Conservation (phyloP, 2,888 invertebrate species). For the Eupithecia subfuscata region DNA sequence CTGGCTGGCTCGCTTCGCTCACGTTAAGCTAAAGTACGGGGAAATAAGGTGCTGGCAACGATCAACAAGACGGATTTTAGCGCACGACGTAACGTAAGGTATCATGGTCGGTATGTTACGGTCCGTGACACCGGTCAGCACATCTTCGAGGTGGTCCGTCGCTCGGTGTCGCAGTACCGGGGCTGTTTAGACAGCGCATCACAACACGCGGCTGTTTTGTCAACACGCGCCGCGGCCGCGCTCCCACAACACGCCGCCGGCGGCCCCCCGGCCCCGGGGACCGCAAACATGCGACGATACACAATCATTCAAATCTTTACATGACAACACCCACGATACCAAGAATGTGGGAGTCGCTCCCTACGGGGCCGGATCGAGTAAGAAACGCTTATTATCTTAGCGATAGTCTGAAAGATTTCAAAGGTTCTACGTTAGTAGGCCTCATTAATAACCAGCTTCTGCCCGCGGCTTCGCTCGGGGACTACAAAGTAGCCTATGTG, state of each 20-base stretch:
- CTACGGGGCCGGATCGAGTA: background rate
- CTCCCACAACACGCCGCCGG: constrained; percentile 58
- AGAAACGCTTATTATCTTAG: background rate
- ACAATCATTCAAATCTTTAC: background rate
- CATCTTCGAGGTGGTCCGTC: background rate
- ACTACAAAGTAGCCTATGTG: no score
- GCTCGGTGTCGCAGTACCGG: constrained; percentile 49
- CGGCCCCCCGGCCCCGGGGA: no score
- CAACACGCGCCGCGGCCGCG: constrained; percentile 57
- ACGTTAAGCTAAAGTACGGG: background rate
- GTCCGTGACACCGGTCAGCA: background rate
- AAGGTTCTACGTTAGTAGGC: background rate
- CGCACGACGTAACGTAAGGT: no score
- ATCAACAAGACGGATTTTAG: no score
- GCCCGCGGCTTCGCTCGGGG: no score
- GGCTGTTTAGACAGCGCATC: constrained; percentile 48
- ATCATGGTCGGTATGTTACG: no score
- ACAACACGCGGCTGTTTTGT: constrained; percentile 60
- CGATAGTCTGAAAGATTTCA: no score
- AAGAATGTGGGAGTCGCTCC: background rate
- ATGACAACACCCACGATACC: background rate
- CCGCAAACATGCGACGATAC: background rate
- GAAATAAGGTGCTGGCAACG: no score
- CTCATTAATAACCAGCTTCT: background rate
- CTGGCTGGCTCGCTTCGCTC: background rate